Percentiles rank a stretch among this genome's conserved stretches.
Conservation (phyloP, 2,888 invertebrate species). For the Dryococelus australis region DNA sequence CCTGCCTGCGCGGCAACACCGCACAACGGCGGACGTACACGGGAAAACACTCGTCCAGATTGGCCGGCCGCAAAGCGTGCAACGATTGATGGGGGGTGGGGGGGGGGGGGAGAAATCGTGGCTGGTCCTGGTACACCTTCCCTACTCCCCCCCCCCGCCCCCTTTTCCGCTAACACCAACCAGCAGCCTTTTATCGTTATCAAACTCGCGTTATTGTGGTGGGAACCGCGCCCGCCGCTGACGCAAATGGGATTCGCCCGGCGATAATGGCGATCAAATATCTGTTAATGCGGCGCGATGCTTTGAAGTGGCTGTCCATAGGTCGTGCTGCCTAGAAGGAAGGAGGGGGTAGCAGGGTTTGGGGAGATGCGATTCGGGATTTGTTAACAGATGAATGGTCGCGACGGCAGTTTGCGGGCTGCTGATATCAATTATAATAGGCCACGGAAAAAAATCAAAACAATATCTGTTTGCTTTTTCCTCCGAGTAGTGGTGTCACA, state of each 20-base stretch:
- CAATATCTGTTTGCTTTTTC: too few species aligned
- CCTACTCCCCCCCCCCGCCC: not conserved
- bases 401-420: too few species aligned
- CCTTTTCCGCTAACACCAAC: not conserved
- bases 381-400: not conserved
- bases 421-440: too few species aligned
- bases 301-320: not conserved
- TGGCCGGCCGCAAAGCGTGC: not conserved
- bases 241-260: not conserved
- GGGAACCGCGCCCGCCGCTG: not conserved
- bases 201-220: too few species aligned
- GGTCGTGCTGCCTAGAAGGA: too few species aligned
- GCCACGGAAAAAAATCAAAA: too few species aligned
- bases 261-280: slow-evolving; percentile 8
- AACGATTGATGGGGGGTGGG: too few species aligned
- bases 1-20: too few species aligned
- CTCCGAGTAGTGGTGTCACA: too few species aligned
- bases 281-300: not conserved
- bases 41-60: not conserved
- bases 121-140: too few species aligned
- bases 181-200: too few species aligned
- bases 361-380: not conserved
- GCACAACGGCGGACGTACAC: not conserved
- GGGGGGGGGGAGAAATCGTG: not conserved
- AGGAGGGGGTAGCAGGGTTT: too few species aligned